Base-by-base conservation (phyloP, 2,888 invertebrate species). In the Limnephilus rhombicus region DNA sequence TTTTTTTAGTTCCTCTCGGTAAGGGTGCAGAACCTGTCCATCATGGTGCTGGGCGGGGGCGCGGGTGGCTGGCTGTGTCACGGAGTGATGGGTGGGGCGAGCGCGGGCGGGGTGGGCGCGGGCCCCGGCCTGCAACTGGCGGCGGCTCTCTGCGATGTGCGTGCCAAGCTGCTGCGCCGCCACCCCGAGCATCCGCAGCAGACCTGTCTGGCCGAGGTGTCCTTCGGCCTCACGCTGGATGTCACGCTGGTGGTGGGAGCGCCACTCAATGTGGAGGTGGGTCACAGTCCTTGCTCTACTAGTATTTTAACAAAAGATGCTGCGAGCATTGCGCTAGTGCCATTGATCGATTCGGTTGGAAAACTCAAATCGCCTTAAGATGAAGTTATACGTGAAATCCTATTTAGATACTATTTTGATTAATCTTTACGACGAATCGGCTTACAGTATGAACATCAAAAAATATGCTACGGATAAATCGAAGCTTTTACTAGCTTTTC, bases 201-300 rank as follows among this genome's bases (percentile, higher is more conserved):
- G n/a, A 97, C 97, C 12, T 97, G 97, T 94, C 95, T 98, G 86
- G 98, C 97, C 0, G 98, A 98, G 94, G 96, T 98, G 2, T 97
- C 97, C 88, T 98, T 98, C 94, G 97, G 97, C 90, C 96, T 98
- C 81, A 96, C 97, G 0, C 95, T 98, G 93, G 98, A 98, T 95
- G 98, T 98, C 0, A 98, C 98, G 1, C 96, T 98, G 15, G 97
- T 98, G 94, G 98, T 98, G 11, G 98, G 98, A 94, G 98, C 98
- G 5, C 98, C 98, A n/a, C 95, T 98, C n/a, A 98, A 98, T 94
- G 97, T 98, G 83, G 98, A 98, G 96, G 98, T 98, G 95, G 37
- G 88, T 29, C 11, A 18, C 15, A 18, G 5, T 18, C 3, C 18
- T 49, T 49, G 49, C 9, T 49, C 49, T 49, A 15, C 49, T 15